Base-by-base conservation (phyloP, 2,113 vertebrate genomes). In the Phasianus colchicus region DNA sequence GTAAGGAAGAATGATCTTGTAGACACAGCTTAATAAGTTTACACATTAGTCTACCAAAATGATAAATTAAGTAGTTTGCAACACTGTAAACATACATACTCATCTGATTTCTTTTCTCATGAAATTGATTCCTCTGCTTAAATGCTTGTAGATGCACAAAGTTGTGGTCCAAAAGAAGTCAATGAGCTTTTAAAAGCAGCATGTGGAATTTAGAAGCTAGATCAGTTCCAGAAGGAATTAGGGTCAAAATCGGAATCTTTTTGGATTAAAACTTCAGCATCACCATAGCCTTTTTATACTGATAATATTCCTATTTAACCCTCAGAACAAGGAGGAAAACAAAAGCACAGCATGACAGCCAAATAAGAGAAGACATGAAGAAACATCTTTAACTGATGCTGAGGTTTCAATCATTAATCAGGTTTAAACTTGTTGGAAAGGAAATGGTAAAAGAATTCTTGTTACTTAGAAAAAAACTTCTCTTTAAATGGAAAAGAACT, bases 111-210 rank as follows among this genome's bases (percentile, higher is more conserved):
- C 11, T 92, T 78, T 84, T 76, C 30, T 79, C 11, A 11, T 55
- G 40, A 88, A 47, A 27, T 69, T n/a, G 17, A 78, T 77, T 61
- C 38, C 24, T 10, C 60, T 73, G 8, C 40, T 84, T 69, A 61
- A 45, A 34, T 38, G 52, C 65, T 47, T 84, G 16, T 80, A 71
- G 72, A 80, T 47, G 60, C 25, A 73, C 65, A 79, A 95, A 76
- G 63, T 66, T 82, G 70, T 83, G 65, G 89, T 52, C 96, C 74
- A 94, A 92, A 86, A 83, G 61, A 89, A 67, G 25, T 72, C 87
- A 81, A 34, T 32, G 47, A 75, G 65, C 34, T 79, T 90, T 72
- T 38, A 50, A 55, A 32, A 34, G 71, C 36, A 50, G 20, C n/a
- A 72, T 7, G 9, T 70, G 29, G 38, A 83, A 95, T 88, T n/a